Percentiles rank a stretch among this genome's conserved stretches.
phyloP scores from a whole-genome alignment of 2,888 invertebrate genomes.

The Priapulus caudatus region DNA sequence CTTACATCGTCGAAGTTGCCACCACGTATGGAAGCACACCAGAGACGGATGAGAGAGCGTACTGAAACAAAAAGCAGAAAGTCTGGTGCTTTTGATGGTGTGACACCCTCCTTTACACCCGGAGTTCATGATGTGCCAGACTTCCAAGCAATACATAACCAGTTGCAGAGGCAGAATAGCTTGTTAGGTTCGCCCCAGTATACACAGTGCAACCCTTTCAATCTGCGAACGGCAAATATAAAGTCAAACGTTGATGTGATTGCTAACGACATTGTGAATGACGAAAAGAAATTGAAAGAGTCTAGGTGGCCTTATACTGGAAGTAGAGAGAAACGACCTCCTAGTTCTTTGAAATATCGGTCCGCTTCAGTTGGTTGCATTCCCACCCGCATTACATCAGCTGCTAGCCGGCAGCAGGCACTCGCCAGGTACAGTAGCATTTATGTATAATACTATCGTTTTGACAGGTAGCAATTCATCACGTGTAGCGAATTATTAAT shows the following conservation, averaged over 20 bases:
- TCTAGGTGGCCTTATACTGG: neutral
- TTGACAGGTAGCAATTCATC: too few species aligned
- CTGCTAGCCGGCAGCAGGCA: too few species aligned
- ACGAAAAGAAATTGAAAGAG: neutral
- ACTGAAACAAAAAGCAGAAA: too few species aligned
- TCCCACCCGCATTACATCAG: neutral
- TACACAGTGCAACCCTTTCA: neutral
- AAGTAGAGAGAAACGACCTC: neutral
- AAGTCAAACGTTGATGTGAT: neutral
- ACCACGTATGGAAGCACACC: too few species aligned
- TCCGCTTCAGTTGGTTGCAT: constrained; percentile 1
- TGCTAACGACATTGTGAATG: neutral
- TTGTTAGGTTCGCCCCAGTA: too few species aligned
- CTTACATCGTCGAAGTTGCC: neutral
- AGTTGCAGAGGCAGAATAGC: neutral
- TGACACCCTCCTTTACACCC: neutral
- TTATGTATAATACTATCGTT: too few species aligned
- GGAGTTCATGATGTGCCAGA: neutral
- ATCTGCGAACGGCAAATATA: neutral
- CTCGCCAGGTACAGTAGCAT: too few species aligned
- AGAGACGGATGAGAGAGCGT: neutral
- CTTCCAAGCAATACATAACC: neutral
- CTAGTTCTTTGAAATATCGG: neutral
- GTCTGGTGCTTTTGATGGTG: too few species aligned
- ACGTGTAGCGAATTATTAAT: too few species aligned